These are phyloP conservation scores for Liodrosophila aerea DNA, from an alignment of 2,888 invertebrate species.

Conservation along the genomic window DNA sequence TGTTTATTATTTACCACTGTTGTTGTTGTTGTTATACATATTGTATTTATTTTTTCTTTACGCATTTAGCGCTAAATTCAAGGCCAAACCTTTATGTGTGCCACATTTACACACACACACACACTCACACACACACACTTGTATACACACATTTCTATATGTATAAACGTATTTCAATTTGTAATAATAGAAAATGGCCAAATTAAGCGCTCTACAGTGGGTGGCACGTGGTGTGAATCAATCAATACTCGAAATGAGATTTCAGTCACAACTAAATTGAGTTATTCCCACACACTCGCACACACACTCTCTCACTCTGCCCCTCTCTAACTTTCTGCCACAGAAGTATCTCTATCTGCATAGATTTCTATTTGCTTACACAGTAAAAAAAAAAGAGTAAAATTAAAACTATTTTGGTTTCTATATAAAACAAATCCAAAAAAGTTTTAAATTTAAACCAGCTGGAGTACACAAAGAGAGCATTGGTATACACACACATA, in stretches of 20 bases:
- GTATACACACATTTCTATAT: constrained; percentile 1
- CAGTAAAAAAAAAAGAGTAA: too few relatives aligned
- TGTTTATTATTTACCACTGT: constrained; percentile 57
- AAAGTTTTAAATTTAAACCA: too few relatives aligned
- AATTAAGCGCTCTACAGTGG: constrained; percentile 38
- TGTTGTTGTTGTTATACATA: constrained; percentile 13
- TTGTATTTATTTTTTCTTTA: constrained; percentile 33
- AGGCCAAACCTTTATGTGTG: constrained; percentile 71
- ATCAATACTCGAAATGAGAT: constrained; percentile 42
- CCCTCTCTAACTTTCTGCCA: neutral
- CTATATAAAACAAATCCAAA: too few relatives aligned
- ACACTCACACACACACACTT: neutral
- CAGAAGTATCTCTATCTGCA: too few relatives aligned
- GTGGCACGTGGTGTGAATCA: constrained; percentile 32
- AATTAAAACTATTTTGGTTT: too few relatives aligned
- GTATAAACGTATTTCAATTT: constrained; percentile 22
- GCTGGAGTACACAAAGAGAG: too few relatives aligned
- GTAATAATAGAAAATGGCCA: constrained; percentile 56
- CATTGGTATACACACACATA: too few relatives aligned
- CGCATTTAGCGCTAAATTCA: constrained; percentile 61
- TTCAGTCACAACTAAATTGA: constrained; percentile 10
- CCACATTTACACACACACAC: constrained; percentile 38
- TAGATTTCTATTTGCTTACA: too few relatives aligned
- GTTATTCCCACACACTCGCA: neutral
- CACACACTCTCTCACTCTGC: neutral